phyloP scores from a whole-genome alignment of 2,797 vertebrate species.

The Scyliorhinus canicula region DNA sequence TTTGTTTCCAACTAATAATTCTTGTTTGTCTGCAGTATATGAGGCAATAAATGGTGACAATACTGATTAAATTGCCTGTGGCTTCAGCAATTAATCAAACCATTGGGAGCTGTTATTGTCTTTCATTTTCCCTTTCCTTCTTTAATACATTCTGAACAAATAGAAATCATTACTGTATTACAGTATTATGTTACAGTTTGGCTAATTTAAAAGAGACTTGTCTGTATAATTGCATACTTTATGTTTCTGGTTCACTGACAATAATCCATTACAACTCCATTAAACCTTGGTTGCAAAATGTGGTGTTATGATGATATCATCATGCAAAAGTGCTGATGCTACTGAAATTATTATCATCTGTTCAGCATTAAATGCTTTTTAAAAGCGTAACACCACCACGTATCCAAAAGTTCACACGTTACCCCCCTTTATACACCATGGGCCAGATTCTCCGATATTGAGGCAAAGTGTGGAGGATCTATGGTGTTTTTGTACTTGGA shows the following conservation, averaged over 20 bases:
- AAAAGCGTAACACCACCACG: background rate
- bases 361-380: background rate
- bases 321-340: background rate
- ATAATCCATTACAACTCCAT: slow-evolving; percentile 10
- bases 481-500: no score
- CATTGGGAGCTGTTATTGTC: background rate
- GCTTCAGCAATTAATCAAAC: slow-evolving; percentile 15
- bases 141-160: background rate
- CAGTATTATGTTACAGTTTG: background rate
- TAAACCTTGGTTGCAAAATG: background rate
- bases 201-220: slow-evolving; percentile 9
- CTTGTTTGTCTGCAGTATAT: background rate
- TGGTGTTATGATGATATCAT: background rate
- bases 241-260: background rate
- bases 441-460: no score
- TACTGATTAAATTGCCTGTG: background rate
- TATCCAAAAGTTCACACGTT: background rate
- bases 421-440: background rate
- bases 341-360: background rate
- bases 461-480: no score
- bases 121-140: background rate
- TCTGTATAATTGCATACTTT: background rate
- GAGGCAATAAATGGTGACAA: background rate
- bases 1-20: slow-evolving; percentile 5
- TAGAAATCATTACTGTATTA: background rate